Percentiles rank a stretch among this genome's conserved stretches.
Evolutionary conservation across 2,113 vertebrate species (phyloP).

Genomic region (Electrona antarctica): DNA sequence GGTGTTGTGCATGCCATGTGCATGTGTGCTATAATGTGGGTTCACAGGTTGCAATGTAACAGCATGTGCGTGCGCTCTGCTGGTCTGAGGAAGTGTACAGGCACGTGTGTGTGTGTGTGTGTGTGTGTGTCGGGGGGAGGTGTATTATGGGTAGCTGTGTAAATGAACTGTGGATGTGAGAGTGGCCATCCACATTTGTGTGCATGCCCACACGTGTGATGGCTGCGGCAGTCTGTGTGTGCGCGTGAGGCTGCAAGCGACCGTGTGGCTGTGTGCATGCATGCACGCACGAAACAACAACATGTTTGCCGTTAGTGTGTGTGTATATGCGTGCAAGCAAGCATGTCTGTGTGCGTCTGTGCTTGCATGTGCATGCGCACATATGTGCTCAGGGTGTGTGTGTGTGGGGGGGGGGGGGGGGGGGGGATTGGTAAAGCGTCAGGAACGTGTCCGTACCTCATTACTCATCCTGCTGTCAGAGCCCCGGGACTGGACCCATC

Average conservation of each 20-base stretch:
- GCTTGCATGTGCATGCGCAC: neutral
- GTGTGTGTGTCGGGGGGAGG: constrained; percentile 18
- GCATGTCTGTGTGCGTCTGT: neutral
- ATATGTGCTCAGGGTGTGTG: constrained; percentile 14
- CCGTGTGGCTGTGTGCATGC: no score
- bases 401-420: neutral
- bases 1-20: neutral
- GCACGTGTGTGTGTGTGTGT: neutral
- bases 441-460: constrained; percentile 66
- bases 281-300: neutral
- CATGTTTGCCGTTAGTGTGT: neutral
- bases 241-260: no score
- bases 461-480: constrained; percentile 76
- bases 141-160: constrained; percentile 49
- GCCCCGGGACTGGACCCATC: constrained; percentile 69
- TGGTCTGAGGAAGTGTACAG: no score
- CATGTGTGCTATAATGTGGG: neutral
- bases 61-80: no score
- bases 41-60: no score
- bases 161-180: no score
- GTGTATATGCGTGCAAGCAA: neutral
- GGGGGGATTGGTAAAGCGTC: constrained; percentile 68
- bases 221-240: neutral
- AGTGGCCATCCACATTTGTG: no score
- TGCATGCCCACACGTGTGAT: no score